Conservation (phyloP, 2,797 vertebrate species). For the Hapalemur alaotrensis region DNA sequence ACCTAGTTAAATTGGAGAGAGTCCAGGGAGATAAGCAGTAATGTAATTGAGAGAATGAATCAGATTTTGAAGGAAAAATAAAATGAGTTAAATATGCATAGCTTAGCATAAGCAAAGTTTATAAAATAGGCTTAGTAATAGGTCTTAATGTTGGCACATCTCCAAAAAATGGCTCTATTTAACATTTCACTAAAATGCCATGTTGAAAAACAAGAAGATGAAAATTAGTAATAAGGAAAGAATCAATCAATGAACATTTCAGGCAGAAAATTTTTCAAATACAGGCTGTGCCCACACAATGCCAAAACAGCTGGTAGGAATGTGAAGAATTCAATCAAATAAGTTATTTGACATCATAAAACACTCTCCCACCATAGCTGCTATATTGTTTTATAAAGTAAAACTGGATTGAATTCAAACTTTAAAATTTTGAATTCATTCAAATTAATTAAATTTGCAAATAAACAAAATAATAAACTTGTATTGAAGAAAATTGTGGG, state of each 20-base stretch:
- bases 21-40: conserved; percentile 43
- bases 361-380: not conserved
- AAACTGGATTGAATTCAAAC: not conserved
- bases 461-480: conserved; percentile 25
- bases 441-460: conserved; percentile 50
- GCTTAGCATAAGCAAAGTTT: conserved; percentile 50
- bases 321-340: conserved; percentile 36
- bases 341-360: conserved; percentile 42
- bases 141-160: not conserved
- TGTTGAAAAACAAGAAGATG: conserved; percentile 45
- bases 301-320: conserved; percentile 29
- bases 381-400: conserved; percentile 16
- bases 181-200: conserved; percentile 23
- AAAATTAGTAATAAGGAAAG: conserved; percentile 42
- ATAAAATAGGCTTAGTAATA: conserved; percentile 39
- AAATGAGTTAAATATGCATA: conserved; percentile 64
- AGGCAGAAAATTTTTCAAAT: conserved; percentile 22
- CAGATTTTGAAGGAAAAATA: conserved; percentile 61
- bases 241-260: conserved; percentile 49
- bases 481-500: not conserved
- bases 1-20: conserved; percentile 49
- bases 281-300: conserved; percentile 6
- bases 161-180: not conserved
- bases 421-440: conserved; percentile 20
- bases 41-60: conserved; percentile 51